Evolutionary conservation across 1,140 invertebrate species (phyloP), one percentile per base, ranked within the genome.

Genomic region (Melanaphis sacchari): DNA sequence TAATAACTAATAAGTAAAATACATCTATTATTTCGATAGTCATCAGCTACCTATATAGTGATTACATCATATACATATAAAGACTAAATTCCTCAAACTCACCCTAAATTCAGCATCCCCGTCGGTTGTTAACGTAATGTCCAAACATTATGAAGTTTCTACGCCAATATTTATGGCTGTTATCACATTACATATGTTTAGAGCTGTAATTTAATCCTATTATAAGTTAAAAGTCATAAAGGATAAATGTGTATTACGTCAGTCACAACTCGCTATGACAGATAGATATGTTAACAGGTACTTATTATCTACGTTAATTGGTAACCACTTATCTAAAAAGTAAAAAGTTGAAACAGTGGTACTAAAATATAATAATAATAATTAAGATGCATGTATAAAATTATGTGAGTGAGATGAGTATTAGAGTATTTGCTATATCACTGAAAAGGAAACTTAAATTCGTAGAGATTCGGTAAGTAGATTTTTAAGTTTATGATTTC

Each of bases 121-220:
- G 54, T 89, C 87, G 87, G 87, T 89, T 22, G 49, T 54, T 89
- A 54, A 89, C n/a, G 87, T 89, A 38, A 89, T 89, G 46, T 89
- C 87, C 87, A 89, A 89, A 89, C 46, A 89, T 76, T 89, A 89
- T 54, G 46, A 54, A 54, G 49, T 89, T 89, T 54, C 49, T 54
- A 89, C 87, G 87, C 49, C 87, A 89, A 54, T 89, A 89, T 89
- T 89, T 89, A 89, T 89, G 85, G 49, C 46, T 89, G 87, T 89
- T 87, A 87, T 36, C 85, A 52, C 22, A 89, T 52, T 89, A 89
- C 87, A 89, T 52, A 54, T 49, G 46, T 38, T 87, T 87, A 46
- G 31, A 89, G 87, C 46, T 89, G 87, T 89, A 89, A 54, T 89
- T 24, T 89, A 52, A 89, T 89, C 87, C 46, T 89, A 89, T 89